Evolutionary conservation across 2,113 vertebrate genomes (phyloP), one percentile per base, ranked within the genome.

Genomic region (Setophaga coronata): DNA sequence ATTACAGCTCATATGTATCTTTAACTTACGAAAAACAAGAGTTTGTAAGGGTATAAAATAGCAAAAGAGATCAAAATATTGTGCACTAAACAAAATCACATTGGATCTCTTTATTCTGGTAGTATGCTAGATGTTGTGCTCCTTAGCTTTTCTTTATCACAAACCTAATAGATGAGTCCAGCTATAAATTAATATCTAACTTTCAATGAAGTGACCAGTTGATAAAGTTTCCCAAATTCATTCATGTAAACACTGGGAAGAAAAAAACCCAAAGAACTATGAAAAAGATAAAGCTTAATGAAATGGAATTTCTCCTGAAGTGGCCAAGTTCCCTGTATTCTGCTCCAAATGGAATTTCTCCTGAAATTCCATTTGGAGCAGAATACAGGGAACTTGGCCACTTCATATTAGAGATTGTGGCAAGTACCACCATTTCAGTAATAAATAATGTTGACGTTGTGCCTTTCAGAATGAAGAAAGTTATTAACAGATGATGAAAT

Each of bases 201-300:
- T 83, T 77, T 47, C 43, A 83, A 29, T 70, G 42, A 61, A 76
- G 18, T 56, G 14, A 24, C 15, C n/a, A 56, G 8, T 7, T 72
- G 15, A 38, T 60, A 72, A 62, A 82, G 15, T 60, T 74, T 57
- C 28, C 12, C 8, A 9, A 77, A 89, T n/a, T 21, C 14, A 57
- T 51, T 83, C 1, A 61, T 11, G 7, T 8, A 89, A 74, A 61
- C 23, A 79, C 10, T 43, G 16, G 12, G 17, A 61, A 70, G 4
- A 21, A 21, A 70, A 50, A 31, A 12, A 1, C 0, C 1, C 5
- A 9, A 16, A n/a, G 34, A 24, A 3, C 0, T 74, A 7, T 50
- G 33, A 80, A 72, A 72, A 80, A 69, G 13, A 24, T 20, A 84
- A 36, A n/a, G 2, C 15, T 57, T 78, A 28, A 81, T 40, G 4